Conservation (phyloP, 92 coral and sea anemone genomes). For the Epizoanthus stellaris region DNA sequence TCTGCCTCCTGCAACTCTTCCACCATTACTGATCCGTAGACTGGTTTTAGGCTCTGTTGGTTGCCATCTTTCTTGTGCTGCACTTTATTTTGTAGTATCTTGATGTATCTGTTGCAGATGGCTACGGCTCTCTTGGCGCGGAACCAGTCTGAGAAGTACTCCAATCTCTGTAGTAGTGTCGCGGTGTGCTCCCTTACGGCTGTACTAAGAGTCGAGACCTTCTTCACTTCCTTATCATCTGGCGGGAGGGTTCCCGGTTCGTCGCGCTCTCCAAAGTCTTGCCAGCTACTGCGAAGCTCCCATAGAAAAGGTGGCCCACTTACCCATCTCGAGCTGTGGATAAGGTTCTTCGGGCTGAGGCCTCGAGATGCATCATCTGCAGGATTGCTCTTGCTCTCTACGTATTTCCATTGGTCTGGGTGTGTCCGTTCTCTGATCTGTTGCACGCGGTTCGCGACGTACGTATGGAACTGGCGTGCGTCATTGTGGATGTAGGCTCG, state of each 20-base stretch:
- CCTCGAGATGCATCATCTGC: conserved; percentile 81
- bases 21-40: conserved; percentile 20
- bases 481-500: conserved; percentile 30
- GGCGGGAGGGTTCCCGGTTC: conserved; percentile 9
- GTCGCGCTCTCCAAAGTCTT: conserved; percentile 33
- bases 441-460: conserved; percentile 74
- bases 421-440: conserved; percentile 63
- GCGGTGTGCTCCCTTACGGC: conserved; percentile 18
- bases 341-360: conserved; percentile 60
- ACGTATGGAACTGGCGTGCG: conserved; percentile 69
- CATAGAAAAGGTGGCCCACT: conserved; percentile 69
- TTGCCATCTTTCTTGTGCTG: not conserved
- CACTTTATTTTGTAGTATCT: conserved; percentile 18
- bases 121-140: conserved; percentile 65
- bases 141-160: conserved; percentile 56
- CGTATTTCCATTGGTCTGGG: conserved; percentile 75
- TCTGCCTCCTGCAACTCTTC: conserved; percentile 29
- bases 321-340: conserved; percentile 62
- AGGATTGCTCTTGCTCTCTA: conserved; percentile 69
- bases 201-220: conserved; percentile 9
- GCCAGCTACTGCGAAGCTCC: conserved; percentile 61
- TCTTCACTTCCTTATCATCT: conserved; percentile 57
- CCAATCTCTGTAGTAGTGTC: conserved; percentile 33
- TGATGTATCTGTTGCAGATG: conserved; percentile 30
- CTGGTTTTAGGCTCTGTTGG: not conserved